Evolutionary conservation across 2,113 vertebrate genomes (phyloP), one percentile per base, ranked within the genome.

Genomic region (Cavia porcellus): DNA sequence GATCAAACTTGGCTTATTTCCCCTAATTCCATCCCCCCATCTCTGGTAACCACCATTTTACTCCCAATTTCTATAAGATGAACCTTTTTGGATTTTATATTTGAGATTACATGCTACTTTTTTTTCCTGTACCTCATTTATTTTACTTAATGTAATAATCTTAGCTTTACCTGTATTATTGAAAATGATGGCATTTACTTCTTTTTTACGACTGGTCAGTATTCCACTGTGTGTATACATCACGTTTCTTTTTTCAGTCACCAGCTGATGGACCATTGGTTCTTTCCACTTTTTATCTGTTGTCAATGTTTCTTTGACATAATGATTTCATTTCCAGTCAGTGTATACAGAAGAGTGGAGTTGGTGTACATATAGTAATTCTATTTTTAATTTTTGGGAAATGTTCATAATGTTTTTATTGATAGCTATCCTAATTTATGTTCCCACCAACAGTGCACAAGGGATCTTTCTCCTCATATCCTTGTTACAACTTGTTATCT

Each of bases 1-100:
- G 38, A 13, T 45, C 22, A 45, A 42, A 4, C 10, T 6, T 75
- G 72, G 22, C 72, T 19, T 25, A 0, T 45, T 5, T 24, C 19
- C 32, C 1, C 13, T 7, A 9, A 30, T 30, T 5, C 47, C 52
- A 3, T 3, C 47, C 30, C n/a, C n/a, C 5, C 22, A 10, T 7
- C 17, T 57, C n/a, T 52, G 13, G 20, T 15, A 42, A 35, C 13
- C 6, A 32, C 28, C 38, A 30, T 72, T 42, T 30, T 20, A 47
- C 9, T 85, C 15, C 45, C 66, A 74, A 15, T 38, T n/a, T 88
- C 25, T 42, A 12, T 38, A 22, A 75, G 52, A 42, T 25, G 59
- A 79, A 7, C 28, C 68, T 25, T 79, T 93, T 79, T 19, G 28
- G 61, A 57, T 45, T 66, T 32, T 2, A 10, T 38, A 28, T 12